These are phyloP conservation scores for Oscheius sp. DNA, from an alignment of 1,140 invertebrate genomes.

Conservation along the genomic window DNA sequence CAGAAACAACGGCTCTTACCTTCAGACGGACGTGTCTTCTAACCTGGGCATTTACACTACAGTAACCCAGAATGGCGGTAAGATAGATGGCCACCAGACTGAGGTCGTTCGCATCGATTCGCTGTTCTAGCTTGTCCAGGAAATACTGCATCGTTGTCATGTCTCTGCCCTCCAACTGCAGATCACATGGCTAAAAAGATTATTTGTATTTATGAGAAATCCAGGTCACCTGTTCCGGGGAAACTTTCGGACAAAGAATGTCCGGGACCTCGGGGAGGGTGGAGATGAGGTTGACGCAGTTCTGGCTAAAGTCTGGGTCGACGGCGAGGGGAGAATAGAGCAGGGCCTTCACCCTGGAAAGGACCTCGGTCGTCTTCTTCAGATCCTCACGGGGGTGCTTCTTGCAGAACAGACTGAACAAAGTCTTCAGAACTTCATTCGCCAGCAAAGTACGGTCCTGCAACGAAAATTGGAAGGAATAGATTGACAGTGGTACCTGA, in stretches of 20 bases:
- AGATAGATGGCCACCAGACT: background rate
- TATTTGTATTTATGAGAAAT: background rate
- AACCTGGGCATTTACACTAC: background rate
- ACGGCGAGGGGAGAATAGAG: background rate
- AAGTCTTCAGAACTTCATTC: constrained; percentile 9
- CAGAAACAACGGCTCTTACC: constrained; percentile 37
- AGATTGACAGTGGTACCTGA: background rate
- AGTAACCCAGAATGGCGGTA: background rate
- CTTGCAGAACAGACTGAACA: constrained; percentile 26
- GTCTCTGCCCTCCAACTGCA: background rate
- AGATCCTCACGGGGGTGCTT: background rate
- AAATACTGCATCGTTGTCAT: constrained; percentile 15
- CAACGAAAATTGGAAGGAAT: background rate
- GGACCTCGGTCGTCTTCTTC: background rate
- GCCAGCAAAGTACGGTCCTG: background rate
- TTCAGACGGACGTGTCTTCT: background rate
- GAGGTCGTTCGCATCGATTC: constrained; percentile 7
- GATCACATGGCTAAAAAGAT: background rate
- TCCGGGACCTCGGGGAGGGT: background rate
- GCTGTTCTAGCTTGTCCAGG: constrained; percentile 39
- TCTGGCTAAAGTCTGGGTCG: background rate
- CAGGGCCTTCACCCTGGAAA: background rate
- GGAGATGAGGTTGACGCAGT: constrained; percentile 4
- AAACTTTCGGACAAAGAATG: constrained; percentile 7
- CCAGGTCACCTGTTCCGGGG: background rate